These are phyloP conservation scores for Sussaba pulchella DNA, from an alignment of 2,888 invertebrate genomes.

Conservation along the genomic window DNA sequence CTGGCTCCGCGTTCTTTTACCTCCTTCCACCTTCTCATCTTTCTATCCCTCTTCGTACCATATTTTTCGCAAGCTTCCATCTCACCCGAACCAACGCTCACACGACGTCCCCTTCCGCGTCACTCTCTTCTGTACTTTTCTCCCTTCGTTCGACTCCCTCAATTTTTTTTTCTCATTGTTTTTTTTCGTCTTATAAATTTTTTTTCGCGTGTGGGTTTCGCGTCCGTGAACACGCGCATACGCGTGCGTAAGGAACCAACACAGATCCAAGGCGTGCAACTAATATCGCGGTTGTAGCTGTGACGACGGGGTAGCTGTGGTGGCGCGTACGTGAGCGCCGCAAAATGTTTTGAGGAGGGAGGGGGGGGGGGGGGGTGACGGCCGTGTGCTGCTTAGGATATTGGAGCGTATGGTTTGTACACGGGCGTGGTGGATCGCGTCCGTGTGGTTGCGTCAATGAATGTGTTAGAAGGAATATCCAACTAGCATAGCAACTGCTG, in stretches of 20 bases:
- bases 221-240: conserved; percentile 36
- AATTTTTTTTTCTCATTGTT: conserved; percentile 1
- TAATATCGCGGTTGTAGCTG: conserved; percentile 37
- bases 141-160: conserved; percentile 61
- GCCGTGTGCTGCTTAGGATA: conserved; percentile 61
- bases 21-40: conserved; percentile 54
- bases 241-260: conserved; percentile 31
- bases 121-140: background rate
- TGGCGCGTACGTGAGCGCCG: conserved; percentile 62
- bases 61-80: too few relatives aligned
- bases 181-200: too few relatives aligned
- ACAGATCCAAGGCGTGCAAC: background rate
- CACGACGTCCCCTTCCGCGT: background rate
- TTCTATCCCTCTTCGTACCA: background rate
- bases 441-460: conserved; percentile 37
- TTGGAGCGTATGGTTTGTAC: conserved; percentile 19
- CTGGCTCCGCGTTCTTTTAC: conserved; percentile 56
- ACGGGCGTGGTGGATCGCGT: background rate
- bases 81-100: background rate
- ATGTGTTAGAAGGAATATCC: conserved; percentile 74
- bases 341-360: conserved; percentile 53
- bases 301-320: conserved; percentile 37
- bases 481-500: conserved; percentile 84
- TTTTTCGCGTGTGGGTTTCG: conserved; percentile 49
- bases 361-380: too few relatives aligned